Base-by-base conservation (phyloP, 2,797 vertebrate species). In the Oceanodroma leucorhoa region DNA sequence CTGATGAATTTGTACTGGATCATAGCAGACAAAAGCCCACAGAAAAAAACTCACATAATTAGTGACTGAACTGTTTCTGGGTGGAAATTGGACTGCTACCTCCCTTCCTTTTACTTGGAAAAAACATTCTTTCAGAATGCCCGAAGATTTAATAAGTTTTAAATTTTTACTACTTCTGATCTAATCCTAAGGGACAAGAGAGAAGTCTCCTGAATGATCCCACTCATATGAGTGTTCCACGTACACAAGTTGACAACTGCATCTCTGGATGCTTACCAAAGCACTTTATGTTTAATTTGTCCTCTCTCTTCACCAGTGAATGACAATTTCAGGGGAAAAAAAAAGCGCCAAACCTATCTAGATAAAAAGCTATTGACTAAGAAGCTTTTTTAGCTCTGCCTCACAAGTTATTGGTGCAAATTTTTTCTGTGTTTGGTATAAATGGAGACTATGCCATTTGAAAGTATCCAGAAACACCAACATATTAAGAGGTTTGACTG, bases 1-100 rank as follows among this genome's bases (percentile, higher is more conserved):
- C 15, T 70, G 91, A 95, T 34, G 64, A 86, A 87, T 89, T 61
- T 62, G 53, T n/a, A 73, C 29, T 41, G 20, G 11, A 32, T 71
- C 60, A 80, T 3, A 77, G 27, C 34, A 95, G 81, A 80, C 32
- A 92, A 92, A 82, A 87, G 29, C 38, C 26, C 40, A 75, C 9
- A 51, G 50, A 62, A 93, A 90, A 65, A 62, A 20, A 0, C 19
- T 86, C 54, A 50, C 11, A 20, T 60, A 83, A 90, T 79, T 22
- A 92, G 40, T 30, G 32, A 90, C 11, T 50, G 27, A 95, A 79
- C 38, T 87, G 24, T 64, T 88, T 67, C 69, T 67, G 50, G 5
- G 9, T 54, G 30, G 24, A 82, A 84, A 64, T 5, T n/a, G 3
- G 91, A 77, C 23, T 64, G 14, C 23, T 27, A 21, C 17, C 21